Evolutionary conservation across 2,888 invertebrate genomes (phyloP).

Genomic region (Scaptomyza polygonia): DNA sequence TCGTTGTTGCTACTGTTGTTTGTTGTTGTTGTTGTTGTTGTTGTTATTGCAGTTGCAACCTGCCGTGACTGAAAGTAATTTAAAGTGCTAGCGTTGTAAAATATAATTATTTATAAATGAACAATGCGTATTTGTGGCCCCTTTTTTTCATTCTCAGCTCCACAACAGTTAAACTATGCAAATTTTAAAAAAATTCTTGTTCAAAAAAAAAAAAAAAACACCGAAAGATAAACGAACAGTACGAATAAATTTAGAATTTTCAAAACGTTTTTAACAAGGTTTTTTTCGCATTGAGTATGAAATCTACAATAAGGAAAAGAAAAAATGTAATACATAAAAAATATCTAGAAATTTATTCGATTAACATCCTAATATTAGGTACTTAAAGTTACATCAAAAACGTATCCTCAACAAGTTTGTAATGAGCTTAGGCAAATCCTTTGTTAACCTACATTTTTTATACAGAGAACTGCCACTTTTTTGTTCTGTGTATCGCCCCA

Average conservation of each 20-base stretch:
- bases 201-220: background rate
- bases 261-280: too few relatives aligned
- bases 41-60: slow-evolving; percentile 50
- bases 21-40: slow-evolving; percentile 40
- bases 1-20: slow-evolving; percentile 8
- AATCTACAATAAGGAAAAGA: too few relatives aligned
- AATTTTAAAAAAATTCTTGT: slow-evolving; percentile 23
- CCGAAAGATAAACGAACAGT: background rate
- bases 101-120: slow-evolving; percentile 55
- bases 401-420: too few relatives aligned
- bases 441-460: too few relatives aligned
- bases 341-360: too few relatives aligned
- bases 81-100: slow-evolving; percentile 54
- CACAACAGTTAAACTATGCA: slow-evolving; percentile 41
- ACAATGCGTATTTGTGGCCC: slow-evolving; percentile 17
- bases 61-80: slow-evolving; percentile 72
- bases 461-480: background rate
- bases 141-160: slow-evolving; percentile 40
- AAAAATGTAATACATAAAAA: too few relatives aligned
- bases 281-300: too few relatives aligned
- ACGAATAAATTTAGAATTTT: background rate
- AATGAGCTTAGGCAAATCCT: too few relatives aligned
- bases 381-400: too few relatives aligned
- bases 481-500: background rate
- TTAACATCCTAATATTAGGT: too few relatives aligned